Evolutionary conservation across 2,797 vertebrate species (phyloP).

Genomic region (Melopsittacus undulatus): DNA sequence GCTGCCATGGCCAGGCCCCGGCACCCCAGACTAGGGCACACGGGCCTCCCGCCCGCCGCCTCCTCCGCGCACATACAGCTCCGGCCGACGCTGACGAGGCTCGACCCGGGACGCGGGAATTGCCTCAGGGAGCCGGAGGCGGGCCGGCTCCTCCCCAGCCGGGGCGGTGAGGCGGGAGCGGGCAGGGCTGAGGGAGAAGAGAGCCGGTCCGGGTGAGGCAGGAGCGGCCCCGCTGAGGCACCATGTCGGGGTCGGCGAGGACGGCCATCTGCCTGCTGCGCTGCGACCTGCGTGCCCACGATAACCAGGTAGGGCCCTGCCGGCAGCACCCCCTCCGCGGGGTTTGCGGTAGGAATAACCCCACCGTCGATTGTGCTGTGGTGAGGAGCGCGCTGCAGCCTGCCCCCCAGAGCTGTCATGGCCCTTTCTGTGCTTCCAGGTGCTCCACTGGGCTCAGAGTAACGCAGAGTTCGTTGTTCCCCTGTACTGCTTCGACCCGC

Average conservation of each 20-base stretch:
- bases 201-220: neutral
- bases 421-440: slow-evolving; percentile 42
- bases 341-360: accelerated
- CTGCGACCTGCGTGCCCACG: slow-evolving; percentile 66
- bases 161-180: neutral
- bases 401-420: neutral
- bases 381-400: neutral
- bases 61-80: neutral
- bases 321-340: too few species aligned
- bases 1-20: neutral
- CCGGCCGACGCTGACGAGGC: neutral
- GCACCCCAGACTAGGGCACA: accelerated
- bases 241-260: neutral
- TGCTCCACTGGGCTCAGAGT: slow-evolving; percentile 83
- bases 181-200: neutral
- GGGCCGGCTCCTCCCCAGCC: neutral
- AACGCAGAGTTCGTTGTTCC: slow-evolving; percentile 81
- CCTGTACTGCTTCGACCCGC: slow-evolving; percentile 86
- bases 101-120: accelerated
- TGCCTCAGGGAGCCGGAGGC: neutral
- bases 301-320: slow-evolving; percentile 77
- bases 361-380: neutral
- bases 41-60: accelerated
- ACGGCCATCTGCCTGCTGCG: slow-evolving; percentile 31
- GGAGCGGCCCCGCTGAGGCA: accelerated